Base-by-base conservation (phyloP, 2,888 invertebrate genomes). In the Anthrax anthrax region DNA sequence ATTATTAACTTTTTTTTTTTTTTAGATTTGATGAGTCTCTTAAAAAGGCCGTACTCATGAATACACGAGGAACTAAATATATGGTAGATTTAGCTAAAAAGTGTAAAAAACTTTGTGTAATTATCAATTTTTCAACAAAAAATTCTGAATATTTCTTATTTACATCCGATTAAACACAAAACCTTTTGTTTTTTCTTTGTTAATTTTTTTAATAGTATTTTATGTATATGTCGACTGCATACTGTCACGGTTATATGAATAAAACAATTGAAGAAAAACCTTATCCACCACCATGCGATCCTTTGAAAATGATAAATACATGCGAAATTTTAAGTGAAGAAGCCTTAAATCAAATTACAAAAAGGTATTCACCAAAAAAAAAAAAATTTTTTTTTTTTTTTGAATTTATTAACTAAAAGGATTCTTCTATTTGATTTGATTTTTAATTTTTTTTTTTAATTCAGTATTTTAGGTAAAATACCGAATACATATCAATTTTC, bases 401-500 rank as follows among this genome's bases (percentile, higher is more conserved):
- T n/a, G n/a, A n/a, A n/a, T n/a, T n/a, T n/a, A n/a, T n/a, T 8
- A 1, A 27, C 9, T 8, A 27, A 27, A 27, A 8, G 5, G 9
- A 27, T 27, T 9, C 23, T 27, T n/a, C n/a, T 27, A 8, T 27
- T 23, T 29, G 43, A 46, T 29, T 2, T 40, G 41, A 37, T 16
- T 8, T 27, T 23, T 41, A 55, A 50, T 27, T 27, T 2, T 27
- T 27, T n/a, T n/a, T n/a, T 6, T 23, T 23, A 23, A 23, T 6
- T 6, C 8, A 81, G 80, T 55, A 72, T 88, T 49, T 65, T 82
- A 58, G 81, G 84, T 37, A 76, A 79, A 52, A 74, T 86, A 47
- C 94, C 94, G 0, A 94, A 94, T 64, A 90, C 91, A 0, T 95
- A 95, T 62, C 89, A 94, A 0, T 92, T 85, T 62, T 94, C 95